Conservation (phyloP, 2,113 vertebrate species). For the Recurvirostra avosetta region DNA sequence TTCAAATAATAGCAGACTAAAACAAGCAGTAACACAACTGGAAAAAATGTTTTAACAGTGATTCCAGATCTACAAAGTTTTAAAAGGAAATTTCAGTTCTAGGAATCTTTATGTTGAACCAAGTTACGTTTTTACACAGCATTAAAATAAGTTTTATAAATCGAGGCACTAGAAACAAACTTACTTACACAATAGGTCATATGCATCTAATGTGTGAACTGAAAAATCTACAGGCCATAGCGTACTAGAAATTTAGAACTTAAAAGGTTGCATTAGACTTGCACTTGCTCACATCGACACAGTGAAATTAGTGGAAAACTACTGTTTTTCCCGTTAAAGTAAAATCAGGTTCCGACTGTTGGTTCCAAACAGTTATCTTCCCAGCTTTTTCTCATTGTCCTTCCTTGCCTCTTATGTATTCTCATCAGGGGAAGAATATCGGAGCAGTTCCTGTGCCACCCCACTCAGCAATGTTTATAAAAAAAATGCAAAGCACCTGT, state of each 20-base stretch:
- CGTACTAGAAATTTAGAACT: background rate
- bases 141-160: background rate
- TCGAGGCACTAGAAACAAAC: conserved; percentile 43
- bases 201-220: background rate
- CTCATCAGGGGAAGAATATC: background rate
- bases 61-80: background rate
- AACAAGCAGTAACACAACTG: conserved; percentile 14
- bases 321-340: background rate
- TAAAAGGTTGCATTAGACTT: background rate
- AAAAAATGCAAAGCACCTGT: background rate
- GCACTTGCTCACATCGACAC: conserved; percentile 13
- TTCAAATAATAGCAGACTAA: conserved; percentile 18
- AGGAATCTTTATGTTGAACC: background rate
- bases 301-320: conserved; percentile 45
- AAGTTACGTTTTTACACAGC: background rate
- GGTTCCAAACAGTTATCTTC: background rate
- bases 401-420: background rate
- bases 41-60: background rate
- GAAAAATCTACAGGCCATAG: background rate
- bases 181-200: background rate
- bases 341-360: conserved; percentile 25
- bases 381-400: conserved; percentile 11
- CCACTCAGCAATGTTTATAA: background rate
- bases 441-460: background rate
- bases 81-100: background rate